Evolutionary conservation across 92 coral and sea anemone genomes (phyloP).

Genomic region (Epizoanthus ramosus): DNA sequence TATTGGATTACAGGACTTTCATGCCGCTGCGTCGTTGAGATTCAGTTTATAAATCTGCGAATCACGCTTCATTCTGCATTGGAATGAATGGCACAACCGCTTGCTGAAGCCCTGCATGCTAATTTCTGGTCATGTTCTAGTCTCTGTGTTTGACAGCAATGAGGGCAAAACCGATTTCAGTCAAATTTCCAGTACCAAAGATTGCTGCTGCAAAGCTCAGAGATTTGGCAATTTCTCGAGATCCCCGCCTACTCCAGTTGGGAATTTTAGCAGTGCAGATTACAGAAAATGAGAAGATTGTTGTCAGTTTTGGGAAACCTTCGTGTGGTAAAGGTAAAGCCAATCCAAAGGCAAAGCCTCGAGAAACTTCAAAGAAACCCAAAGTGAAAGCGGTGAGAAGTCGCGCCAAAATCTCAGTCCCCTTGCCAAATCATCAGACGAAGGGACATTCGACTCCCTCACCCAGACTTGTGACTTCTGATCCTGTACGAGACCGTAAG

Average conservation of each 20-base stretch:
- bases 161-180: conserved; percentile 68
- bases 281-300: conserved; percentile 86
- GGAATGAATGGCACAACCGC: conserved; percentile 36
- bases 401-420: conserved; percentile 2
- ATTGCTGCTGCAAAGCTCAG: conserved; percentile 78
- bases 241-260: conserved; percentile 79
- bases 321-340: conserved; percentile 26
- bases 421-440: conserved; percentile 11
- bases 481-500: conserved; percentile 17
- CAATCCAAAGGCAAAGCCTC: conserved; percentile 7
- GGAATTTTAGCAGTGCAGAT: conserved; percentile 91
- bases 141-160: conserved; percentile 3
- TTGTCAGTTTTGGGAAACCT: conserved; percentile 60
- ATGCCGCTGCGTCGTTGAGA: not conserved
- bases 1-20: conserved; percentile 25
- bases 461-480: conserved; percentile 12
- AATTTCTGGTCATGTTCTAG: conserved; percentile 10
- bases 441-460: conserved; percentile 13
- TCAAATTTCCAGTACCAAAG: conserved; percentile 76
- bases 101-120: conserved; percentile 33
- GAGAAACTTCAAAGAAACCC: conserved; percentile 26
- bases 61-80: conserved; percentile 18
- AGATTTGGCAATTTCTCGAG: conserved; percentile 78
- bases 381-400: conserved; percentile 22
- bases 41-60: conserved; percentile 9